Evolutionary conservation across 2,113 vertebrate genomes (phyloP).

Genomic region (Pungitius pungitius): DNA sequence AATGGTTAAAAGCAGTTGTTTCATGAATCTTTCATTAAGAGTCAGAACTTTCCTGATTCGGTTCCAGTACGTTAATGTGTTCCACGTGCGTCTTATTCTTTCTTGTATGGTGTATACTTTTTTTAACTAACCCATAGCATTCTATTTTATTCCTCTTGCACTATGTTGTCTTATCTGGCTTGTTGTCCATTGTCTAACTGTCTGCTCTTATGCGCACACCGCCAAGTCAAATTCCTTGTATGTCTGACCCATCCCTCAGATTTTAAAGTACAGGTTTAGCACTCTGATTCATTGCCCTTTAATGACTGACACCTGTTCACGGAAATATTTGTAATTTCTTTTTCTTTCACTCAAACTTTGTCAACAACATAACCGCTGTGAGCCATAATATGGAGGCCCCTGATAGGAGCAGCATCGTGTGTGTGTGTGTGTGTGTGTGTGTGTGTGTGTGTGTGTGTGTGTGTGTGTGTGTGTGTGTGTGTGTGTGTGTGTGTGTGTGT

Average conservation of each 20-base stretch:
- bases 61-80: slow-evolving; percentile 60
- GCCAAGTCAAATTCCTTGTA: no score
- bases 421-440: no score
- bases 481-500: slow-evolving; percentile 3
- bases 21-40: slow-evolving; percentile 61
- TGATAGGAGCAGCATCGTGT: background rate
- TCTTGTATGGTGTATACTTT: no score
- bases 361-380: background rate
- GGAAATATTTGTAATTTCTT: background rate
- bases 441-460: background rate
- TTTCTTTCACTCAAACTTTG: background rate
- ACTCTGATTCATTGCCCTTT: background rate
- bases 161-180: no score
- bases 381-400: background rate
- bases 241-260: background rate
- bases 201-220: no score
- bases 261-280: background rate
- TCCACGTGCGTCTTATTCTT: slow-evolving; percentile 56
- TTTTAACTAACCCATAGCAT: no score
- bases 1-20: slow-evolving; percentile 42
- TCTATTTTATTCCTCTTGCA: no score
- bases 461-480: slow-evolving; percentile 3
- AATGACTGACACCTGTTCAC: background rate
- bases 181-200: no score
- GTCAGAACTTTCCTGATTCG: slow-evolving; percentile 57